These are phyloP conservation scores for Oncorhynchus tshawytscha DNA, from an alignment of 2,113 vertebrate genomes.

Conservation along the genomic window DNA sequence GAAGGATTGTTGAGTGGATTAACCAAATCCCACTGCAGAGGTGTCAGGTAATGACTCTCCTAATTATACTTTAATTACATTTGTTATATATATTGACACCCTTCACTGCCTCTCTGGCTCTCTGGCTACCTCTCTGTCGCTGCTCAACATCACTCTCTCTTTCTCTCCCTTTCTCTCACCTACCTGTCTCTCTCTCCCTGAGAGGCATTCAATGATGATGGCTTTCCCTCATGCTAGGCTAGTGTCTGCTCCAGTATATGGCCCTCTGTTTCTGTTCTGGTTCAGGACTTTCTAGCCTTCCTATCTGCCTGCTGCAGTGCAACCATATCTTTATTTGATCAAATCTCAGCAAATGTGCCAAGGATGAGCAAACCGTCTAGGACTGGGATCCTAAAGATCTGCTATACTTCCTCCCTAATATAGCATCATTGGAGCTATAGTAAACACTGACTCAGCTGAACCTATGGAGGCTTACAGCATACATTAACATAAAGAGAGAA, in stretches of 20 bases:
- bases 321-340: constrained; percentile 39
- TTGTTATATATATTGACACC: constrained; percentile 71
- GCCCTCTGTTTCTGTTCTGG: constrained; percentile 33
- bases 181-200: too few species aligned
- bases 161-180: neutral
- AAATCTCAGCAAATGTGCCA: constrained; percentile 38
- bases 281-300: constrained; percentile 28
- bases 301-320: constrained; percentile 11
- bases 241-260: constrained; percentile 39
- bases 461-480: constrained; percentile 14
- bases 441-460: constrained; percentile 42
- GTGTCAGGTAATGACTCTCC: constrained; percentile 76
- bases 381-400: constrained; percentile 7
- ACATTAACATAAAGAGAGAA: constrained; percentile 26
- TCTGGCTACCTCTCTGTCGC: constrained; percentile 23
- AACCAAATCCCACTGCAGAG: constrained; percentile 69
- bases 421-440: constrained; percentile 34
- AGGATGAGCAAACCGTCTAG: constrained; percentile 24
- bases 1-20: constrained; percentile 71
- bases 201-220: constrained; percentile 13
- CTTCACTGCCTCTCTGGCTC: constrained; percentile 68
- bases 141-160: constrained; percentile 25
- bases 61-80: constrained; percentile 80
- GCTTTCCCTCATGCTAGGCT: constrained; percentile 58
- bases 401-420: constrained; percentile 10